Evolutionary conservation across 1,140 invertebrate genomes (phyloP).

Genomic region (Ericerus pela): DNA sequence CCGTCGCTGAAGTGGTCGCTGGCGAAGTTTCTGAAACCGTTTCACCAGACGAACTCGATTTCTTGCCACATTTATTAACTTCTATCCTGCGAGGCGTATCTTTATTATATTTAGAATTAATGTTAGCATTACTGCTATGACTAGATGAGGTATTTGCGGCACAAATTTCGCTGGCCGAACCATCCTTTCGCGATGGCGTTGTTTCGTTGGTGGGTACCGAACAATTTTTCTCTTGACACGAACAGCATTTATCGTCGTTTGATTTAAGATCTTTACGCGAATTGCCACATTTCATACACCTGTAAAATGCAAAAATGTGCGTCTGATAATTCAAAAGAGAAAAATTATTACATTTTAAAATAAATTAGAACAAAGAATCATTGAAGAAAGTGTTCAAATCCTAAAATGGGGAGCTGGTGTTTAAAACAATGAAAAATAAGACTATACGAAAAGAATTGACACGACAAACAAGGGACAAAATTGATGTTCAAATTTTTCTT

Average conservation of each 20-base stretch:
- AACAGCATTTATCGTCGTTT: neutral
- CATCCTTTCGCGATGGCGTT: neutral
- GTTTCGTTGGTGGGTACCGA: neutral
- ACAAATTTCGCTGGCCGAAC: neutral
- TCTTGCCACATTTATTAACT: neutral
- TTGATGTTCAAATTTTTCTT: too few relatives aligned
- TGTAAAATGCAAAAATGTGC: neutral
- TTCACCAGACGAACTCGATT: neutral
- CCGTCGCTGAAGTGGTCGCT: neutral
- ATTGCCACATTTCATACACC: neutral
- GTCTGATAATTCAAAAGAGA: neutral
- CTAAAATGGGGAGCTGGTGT: too few relatives aligned
- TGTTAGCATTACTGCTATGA: neutral
- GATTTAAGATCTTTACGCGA: neutral
- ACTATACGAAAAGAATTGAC: too few relatives aligned
- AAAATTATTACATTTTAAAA: too few relatives aligned
- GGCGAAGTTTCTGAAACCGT: neutral
- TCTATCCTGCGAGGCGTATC: conserved; percentile 1
- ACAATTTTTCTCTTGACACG: neutral
- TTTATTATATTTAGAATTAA: conserved; percentile 6
- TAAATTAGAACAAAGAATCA: too few relatives aligned
- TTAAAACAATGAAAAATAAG: too few relatives aligned
- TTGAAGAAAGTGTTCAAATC: too few relatives aligned
- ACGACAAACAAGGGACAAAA: too few relatives aligned
- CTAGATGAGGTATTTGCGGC: too few relatives aligned